phyloP scores from a whole-genome alignment of 2,797 vertebrate species.

The Falco novaeseelandiae region DNA sequence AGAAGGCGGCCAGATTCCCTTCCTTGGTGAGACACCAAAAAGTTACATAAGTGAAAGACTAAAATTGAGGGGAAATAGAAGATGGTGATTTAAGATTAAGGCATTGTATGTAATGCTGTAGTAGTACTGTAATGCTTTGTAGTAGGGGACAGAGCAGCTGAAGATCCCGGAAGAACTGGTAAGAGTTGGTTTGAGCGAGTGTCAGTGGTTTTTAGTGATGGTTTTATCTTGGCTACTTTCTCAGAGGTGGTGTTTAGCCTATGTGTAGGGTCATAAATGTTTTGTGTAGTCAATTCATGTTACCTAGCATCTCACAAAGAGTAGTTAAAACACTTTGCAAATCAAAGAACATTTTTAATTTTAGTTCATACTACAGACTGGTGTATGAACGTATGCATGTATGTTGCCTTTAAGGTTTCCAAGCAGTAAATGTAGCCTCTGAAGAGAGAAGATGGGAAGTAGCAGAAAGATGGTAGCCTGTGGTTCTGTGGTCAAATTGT shows the following conservation, averaged over 20 bases:
- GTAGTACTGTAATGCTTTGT: neutral
- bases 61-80: neutral
- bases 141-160: neutral
- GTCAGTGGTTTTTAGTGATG: neutral
- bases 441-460: neutral
- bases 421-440: neutral
- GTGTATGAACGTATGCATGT: rapidly evolving
- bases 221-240: neutral
- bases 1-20: neutral
- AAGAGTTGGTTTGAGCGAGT: neutral
- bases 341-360: neutral
- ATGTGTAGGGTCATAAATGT: neutral
- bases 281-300: neutral
- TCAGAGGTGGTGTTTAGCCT: neutral
- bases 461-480: neutral
- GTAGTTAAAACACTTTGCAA: neutral
- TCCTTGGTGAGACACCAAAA: neutral
- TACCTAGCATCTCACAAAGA: neutral
- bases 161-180: neutral
- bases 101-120: neutral
- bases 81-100: neutral
- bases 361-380: neutral
- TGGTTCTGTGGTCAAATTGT: neutral
- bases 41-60: neutral
- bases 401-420: neutral